These are phyloP conservation scores for Pampus argenteus DNA, from an alignment of 2,797 vertebrate genomes.

Conservation along the genomic window DNA sequence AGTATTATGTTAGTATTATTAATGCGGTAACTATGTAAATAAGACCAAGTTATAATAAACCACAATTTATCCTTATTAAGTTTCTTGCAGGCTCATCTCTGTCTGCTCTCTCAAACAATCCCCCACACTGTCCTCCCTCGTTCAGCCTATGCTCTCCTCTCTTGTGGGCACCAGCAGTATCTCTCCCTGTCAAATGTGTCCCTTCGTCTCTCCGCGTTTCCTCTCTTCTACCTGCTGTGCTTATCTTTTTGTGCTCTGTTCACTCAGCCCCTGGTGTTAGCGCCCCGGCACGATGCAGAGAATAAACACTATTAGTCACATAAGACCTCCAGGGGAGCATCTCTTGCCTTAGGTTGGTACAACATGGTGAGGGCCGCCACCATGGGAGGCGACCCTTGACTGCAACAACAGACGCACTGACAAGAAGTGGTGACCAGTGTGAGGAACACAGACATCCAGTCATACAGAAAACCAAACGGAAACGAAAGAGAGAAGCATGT, in stretches of 20 bases:
- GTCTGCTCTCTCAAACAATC: constrained; percentile 26
- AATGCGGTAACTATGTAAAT: background rate
- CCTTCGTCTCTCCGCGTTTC: constrained; percentile 40
- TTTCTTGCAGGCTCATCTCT: constrained; percentile 20
- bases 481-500: constrained; percentile 25
- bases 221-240: constrained; percentile 66
- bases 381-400: constrained; percentile 71
- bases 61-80: constrained; percentile 7
- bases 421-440: constrained; percentile 55
- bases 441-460: constrained; percentile 66
- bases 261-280: constrained; percentile 63
- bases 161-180: constrained; percentile 31
- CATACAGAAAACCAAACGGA: constrained; percentile 51
- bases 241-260: constrained; percentile 66
- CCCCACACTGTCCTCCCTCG: constrained; percentile 36
- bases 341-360: constrained; percentile 60
- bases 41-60: constrained; percentile 5
- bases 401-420: constrained; percentile 49
- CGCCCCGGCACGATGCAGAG: constrained; percentile 52
- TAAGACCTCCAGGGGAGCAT: constrained; percentile 65
- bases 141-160: constrained; percentile 42
- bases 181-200: constrained; percentile 48
- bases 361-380: constrained; percentile 58
- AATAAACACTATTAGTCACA: constrained; percentile 74
- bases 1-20: background rate